Conservation (phyloP, 2,113 vertebrate genomes). For the Etheostoma cragini region DNA sequence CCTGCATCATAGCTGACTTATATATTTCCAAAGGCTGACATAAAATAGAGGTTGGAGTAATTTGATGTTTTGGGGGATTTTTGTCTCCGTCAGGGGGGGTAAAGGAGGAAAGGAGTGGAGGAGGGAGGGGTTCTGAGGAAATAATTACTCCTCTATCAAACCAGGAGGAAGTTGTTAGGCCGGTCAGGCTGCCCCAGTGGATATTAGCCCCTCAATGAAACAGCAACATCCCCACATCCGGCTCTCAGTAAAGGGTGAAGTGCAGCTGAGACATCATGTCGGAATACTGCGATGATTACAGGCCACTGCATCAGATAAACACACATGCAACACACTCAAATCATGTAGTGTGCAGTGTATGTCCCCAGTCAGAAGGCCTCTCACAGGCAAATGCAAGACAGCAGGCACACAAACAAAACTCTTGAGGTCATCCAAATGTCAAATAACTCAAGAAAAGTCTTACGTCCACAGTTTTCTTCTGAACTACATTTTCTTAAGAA, state of each 20-base stretch:
- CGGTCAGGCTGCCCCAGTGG: constrained; percentile 67
- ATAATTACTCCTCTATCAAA: constrained; percentile 76
- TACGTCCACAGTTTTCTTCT: not conserved
- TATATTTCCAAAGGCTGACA: constrained; percentile 26
- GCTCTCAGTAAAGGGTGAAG: constrained; percentile 49
- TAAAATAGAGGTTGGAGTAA: constrained; percentile 12
- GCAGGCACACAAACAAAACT: constrained; percentile 2
- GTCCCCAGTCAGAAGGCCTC: constrained; percentile 10
- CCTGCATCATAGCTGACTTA: constrained; percentile 5
- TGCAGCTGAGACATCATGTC: constrained; percentile 44
- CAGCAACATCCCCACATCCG: constrained; percentile 67
- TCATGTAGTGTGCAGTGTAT: constrained; percentile 6
- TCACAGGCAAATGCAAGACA: not conserved
- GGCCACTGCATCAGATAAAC: constrained; percentile 11
- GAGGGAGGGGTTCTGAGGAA: constrained; percentile 62
- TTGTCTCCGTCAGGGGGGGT: constrained; percentile 18
- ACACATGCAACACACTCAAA: not conserved
- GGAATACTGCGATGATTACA: constrained; percentile 55
- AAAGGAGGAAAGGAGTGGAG: constrained; percentile 53
- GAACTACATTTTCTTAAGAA: not conserved
- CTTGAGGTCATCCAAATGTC: not conserved
- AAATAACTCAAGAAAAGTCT: not conserved
- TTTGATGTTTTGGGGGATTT: constrained; percentile 57
- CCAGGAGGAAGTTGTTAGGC: constrained; percentile 73
- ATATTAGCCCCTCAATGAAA: constrained; percentile 65